phyloP scores from a whole-genome alignment of 2,113 vertebrate species.

The Mesocricetus auratus region DNA sequence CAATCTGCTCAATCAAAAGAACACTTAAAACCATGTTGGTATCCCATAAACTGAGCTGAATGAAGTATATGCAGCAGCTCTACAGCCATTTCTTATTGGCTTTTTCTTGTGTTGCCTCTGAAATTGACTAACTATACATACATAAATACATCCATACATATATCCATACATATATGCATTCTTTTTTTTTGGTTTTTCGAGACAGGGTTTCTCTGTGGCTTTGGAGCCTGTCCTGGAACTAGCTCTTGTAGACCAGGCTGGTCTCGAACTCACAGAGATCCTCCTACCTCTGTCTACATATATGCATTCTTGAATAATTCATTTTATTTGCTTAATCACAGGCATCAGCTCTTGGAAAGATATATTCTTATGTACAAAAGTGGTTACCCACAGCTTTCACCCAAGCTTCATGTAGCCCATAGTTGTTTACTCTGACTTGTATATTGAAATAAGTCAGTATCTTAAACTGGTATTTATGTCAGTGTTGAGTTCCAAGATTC shows the following conservation, averaged over 20 bases:
- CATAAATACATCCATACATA: no score
- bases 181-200: no score
- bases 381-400: background rate
- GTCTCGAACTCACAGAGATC: no score
- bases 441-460: constrained; percentile 9
- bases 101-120: background rate
- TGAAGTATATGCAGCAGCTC: background rate
- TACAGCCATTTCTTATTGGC: background rate
- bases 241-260: no score
- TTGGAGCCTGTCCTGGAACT: no score
- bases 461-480: constrained; percentile 6
- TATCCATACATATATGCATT: no score
- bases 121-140: constrained; percentile 23
- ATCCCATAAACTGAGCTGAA: background rate
- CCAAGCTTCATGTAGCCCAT: background rate
- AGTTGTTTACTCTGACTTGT: background rate
- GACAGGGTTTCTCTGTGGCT: no score
- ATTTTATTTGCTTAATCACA: constrained; percentile 22
- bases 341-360: background rate
- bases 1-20: background rate
- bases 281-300: no score
- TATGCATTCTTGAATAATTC: background rate
- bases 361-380: background rate
- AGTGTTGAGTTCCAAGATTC: background rate
- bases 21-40: background rate